These are phyloP conservation scores for Ditylenchus dipsaci DNA, from an alignment of 1,140 invertebrate genomes.

Conservation along the genomic window DNA sequence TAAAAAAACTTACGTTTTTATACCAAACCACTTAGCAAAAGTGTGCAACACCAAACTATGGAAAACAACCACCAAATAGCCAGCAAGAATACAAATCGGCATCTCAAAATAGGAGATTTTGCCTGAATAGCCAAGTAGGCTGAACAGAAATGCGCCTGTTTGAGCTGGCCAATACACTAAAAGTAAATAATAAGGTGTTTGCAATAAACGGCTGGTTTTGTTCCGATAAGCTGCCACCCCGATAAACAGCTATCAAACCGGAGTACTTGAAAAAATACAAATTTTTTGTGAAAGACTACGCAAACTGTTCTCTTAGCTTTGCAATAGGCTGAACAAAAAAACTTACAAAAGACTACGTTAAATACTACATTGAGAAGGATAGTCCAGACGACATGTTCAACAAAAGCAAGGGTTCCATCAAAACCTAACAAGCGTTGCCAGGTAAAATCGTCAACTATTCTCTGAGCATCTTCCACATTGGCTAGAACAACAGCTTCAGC, in stretches of 20 bases:
- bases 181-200: conserved; percentile 58
- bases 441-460: conserved; percentile 91
- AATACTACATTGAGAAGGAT: conserved; percentile 93
- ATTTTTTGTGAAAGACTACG: too few relatives aligned
- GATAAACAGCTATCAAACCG: too few relatives aligned
- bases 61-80: conserved; percentile 84
- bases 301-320: too few relatives aligned
- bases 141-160: conserved; percentile 78
- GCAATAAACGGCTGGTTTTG: too few relatives aligned
- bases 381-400: conserved; percentile 97
- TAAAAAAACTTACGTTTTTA: conserved; percentile 67
- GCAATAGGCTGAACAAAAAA: too few relatives aligned
- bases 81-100: conserved; percentile 62
- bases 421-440: conserved; percentile 92
- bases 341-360: conserved; percentile 70
- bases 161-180: conserved; percentile 93
- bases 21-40: conserved; percentile 66
- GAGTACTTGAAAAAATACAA: too few relatives aligned
- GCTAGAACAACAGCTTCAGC: background rate
- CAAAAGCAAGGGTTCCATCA: conserved; percentile 90
- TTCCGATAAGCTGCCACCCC: too few relatives aligned
- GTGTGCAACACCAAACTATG: conserved; percentile 77
- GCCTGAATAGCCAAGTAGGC: conserved; percentile 67
- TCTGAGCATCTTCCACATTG: background rate
- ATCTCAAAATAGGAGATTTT: conserved; percentile 70